Evolutionary conservation across 2,888 invertebrate genomes (phyloP).

Genomic region (Artemia sp.): DNA sequence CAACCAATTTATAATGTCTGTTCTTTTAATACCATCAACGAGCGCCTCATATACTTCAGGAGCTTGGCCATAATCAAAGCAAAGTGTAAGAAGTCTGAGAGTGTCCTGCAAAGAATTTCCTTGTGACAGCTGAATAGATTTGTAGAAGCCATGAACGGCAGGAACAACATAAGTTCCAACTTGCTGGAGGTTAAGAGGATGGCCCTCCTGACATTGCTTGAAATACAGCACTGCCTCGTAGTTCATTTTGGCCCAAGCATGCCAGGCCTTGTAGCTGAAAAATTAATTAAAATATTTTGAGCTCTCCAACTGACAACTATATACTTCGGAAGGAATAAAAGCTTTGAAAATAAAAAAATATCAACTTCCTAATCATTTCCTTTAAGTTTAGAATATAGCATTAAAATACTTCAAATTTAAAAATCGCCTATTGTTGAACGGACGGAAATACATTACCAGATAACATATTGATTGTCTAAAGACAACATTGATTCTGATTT

Average conservation of each 20-base stretch:
- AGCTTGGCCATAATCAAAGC: conserved; percentile 95
- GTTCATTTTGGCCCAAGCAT: conserved; percentile 93
- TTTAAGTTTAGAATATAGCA: too few relatives aligned
- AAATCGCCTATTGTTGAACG: too few relatives aligned
- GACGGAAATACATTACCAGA: too few relatives aligned
- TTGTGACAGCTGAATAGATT: conserved; percentile 77
- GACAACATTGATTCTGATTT: too few relatives aligned
- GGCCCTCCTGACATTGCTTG: conserved; percentile 34
- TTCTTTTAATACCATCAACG: conserved; percentile 71
- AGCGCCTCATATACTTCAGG: conserved; percentile 85
- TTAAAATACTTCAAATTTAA: too few relatives aligned
- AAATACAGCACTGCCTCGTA: conserved; percentile 72
- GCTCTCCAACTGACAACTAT: too few relatives aligned
- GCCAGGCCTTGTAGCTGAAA: conserved; percentile 74
- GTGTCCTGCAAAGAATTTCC: conserved; percentile 86
- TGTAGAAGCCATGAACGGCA: conserved; percentile 88
- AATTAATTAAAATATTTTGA: background rate
- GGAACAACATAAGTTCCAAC: conserved; percentile 68
- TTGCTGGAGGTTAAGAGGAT: conserved; percentile 34
- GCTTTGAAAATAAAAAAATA: too few relatives aligned
- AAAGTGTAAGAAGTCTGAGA: conserved; percentile 75
- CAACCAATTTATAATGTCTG: conserved; percentile 95
- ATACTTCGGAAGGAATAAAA: too few relatives aligned
- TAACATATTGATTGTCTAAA: too few relatives aligned
- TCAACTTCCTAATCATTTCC: too few relatives aligned